Percentiles rank a stretch among this genome's conserved stretches.
phyloP scores from a whole-genome alignment of 2,888 invertebrate species.

The Uloborus plumipes region DNA sequence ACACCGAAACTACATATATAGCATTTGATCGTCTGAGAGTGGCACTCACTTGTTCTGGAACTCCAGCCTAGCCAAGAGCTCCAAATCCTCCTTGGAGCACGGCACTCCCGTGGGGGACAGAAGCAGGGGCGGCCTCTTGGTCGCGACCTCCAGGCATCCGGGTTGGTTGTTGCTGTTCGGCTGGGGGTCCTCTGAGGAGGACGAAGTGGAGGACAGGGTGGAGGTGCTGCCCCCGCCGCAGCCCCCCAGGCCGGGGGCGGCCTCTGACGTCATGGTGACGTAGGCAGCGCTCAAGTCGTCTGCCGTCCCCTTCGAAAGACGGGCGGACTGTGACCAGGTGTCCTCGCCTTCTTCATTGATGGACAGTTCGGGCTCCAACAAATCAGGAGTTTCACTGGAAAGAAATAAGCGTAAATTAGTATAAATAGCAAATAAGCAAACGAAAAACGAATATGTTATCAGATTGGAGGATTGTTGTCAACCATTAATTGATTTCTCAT shows the following conservation, averaged over 20 bases:
- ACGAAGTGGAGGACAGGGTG: slow-evolving; percentile 33
- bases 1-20: no score
- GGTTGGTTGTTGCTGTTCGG: slow-evolving; percentile 1
- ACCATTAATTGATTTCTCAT: no score
- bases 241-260: slow-evolving; percentile 3
- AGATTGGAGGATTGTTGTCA: no score
- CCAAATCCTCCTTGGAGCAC: slow-evolving; percentile 80
- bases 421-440: no score
- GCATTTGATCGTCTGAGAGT: slow-evolving; percentile 1
- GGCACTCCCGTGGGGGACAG: slow-evolving; percentile 38
- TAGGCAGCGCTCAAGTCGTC: slow-evolving; percentile 5
- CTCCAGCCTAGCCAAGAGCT: slow-evolving; percentile 93
- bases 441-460: no score
- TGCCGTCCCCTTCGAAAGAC: no score
- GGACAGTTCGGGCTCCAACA: slow-evolving; percentile 20
- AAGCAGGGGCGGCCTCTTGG: slow-evolving; percentile 21
- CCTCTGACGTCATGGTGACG: slow-evolving; percentile 31
- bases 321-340: slow-evolving; percentile 22
- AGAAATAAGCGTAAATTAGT: background rate
- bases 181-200: slow-evolving; percentile 21
- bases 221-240: slow-evolving; percentile 5
- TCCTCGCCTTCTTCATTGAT: slow-evolving; percentile 26
- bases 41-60: slow-evolving; percentile 83
- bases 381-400: slow-evolving; percentile 37
- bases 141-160: slow-evolving; percentile 2